phyloP scores from a whole-genome alignment of 2,113 vertebrate species.

The Syngnathoides biaculeatus region DNA sequence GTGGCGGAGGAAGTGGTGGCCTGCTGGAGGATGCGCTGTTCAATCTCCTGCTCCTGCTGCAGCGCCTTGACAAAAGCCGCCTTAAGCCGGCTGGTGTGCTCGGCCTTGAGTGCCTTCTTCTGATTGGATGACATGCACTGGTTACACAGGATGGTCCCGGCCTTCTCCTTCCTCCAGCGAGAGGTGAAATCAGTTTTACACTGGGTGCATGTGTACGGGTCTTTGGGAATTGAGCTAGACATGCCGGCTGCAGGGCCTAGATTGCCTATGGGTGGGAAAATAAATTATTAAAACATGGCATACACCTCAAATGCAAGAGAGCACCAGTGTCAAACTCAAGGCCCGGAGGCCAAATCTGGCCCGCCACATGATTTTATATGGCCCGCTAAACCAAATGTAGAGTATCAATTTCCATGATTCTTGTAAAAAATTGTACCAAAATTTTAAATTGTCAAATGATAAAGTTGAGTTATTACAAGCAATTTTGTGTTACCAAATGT shows the following conservation, averaged over 20 bases:
- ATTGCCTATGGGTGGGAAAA: constrained; percentile 69
- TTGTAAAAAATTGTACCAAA: too few relatives aligned
- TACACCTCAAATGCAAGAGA: neutral
- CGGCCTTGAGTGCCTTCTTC: constrained; percentile 92
- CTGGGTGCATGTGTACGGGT: constrained; percentile 89
- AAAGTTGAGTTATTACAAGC: too few relatives aligned
- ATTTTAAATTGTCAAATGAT: too few relatives aligned
- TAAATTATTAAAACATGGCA: neutral
- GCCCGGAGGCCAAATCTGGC: too few relatives aligned
- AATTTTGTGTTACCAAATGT: too few relatives aligned
- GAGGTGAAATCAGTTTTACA: constrained; percentile 99
- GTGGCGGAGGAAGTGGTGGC: constrained; percentile 63
- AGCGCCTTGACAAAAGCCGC: constrained; percentile 96
- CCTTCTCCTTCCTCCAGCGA: constrained; percentile 95
- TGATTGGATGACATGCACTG: constrained; percentile 96
- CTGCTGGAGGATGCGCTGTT: constrained; percentile 92
- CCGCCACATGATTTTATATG: too few relatives aligned
- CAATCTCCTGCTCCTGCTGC: constrained; percentile 97
- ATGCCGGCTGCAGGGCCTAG: constrained; percentile 55
- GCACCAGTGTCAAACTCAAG: too few relatives aligned
- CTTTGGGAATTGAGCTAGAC: constrained; percentile 69
- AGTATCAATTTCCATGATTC: too few relatives aligned
- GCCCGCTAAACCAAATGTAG: too few relatives aligned
- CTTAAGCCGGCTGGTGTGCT: constrained; percentile 94
- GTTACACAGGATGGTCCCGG: constrained; percentile 89